These are phyloP conservation scores for Fopius arisanus DNA, from an alignment of 1,140 invertebrate species.

Conservation along the genomic window DNA sequence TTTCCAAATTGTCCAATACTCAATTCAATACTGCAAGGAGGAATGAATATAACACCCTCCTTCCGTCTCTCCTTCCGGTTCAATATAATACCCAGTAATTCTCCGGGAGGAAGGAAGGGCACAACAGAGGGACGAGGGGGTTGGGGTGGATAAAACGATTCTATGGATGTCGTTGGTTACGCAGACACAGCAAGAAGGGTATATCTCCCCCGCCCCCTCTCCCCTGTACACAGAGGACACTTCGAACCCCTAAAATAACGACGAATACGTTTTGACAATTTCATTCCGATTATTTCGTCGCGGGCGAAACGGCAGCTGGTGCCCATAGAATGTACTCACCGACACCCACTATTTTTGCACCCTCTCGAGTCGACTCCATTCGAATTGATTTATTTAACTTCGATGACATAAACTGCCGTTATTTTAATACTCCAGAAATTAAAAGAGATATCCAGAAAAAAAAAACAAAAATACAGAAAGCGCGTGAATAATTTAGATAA, in stretches of 20 bases:
- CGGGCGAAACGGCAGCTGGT: constrained; percentile 49
- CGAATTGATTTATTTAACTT: constrained; percentile 8
- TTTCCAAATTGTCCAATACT: neutral
- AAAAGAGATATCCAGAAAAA: no score
- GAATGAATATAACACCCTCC: constrained; percentile 3
- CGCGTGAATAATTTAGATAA: no score
- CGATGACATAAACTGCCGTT: neutral
- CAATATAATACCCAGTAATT: constrained; percentile 60
- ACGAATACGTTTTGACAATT: constrained; percentile 63
- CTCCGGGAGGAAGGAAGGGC: constrained; percentile 32
- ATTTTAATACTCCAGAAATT: neutral
- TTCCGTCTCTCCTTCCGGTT: constrained; percentile 45
- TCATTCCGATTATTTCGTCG: constrained; percentile 62
- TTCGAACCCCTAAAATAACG: constrained; percentile 61
- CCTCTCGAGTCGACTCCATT: neutral
- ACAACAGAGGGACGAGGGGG: neutral
- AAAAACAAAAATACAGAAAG: no score
- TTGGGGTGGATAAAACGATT: constrained; percentile 52
- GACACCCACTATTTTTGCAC: neutral
- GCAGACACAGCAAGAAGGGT: constrained; percentile 50
- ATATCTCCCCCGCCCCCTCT: constrained; percentile 28
- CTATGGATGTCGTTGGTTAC: constrained; percentile 54
- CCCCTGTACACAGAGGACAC: constrained; percentile 3
- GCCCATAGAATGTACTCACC: constrained; percentile 23
- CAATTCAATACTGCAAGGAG: neutral